Base-by-base conservation (phyloP, 2,888 invertebrate species). In the Euplexia lucipara region DNA sequence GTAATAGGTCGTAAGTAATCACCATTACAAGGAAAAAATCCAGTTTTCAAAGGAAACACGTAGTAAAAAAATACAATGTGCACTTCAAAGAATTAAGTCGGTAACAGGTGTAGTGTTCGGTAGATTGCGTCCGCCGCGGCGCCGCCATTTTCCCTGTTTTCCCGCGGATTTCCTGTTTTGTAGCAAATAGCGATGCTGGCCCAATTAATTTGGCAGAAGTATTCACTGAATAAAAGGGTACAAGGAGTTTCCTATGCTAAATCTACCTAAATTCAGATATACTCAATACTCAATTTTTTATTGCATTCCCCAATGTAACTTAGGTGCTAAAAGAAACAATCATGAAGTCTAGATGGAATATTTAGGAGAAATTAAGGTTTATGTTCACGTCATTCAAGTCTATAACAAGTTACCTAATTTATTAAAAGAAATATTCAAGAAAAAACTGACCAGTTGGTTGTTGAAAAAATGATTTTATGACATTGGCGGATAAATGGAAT, bases 21-120 rank as follows among this genome's bases (percentile, higher is more conserved):
- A 65, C 39, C 44, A 59, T 70, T 70, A 58, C 35, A 20, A 62
- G 51, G 35, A 44, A 52, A 47, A 32, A 14, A 60, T 30, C 30
- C 22, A 37, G 30, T 32, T 39, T 7, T 44, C 12, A 56, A 73
- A 56, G 34, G 48, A 58, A 72, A 52, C 51, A 72, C 35, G 49
- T 52, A 41, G 51, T 59, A 63, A 63, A 58, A 35, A 39, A 35
- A 58, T 37, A 53, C 39, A 37, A 60, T 59, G 63, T 37, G 48
- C 52, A 53, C 14, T 57, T 45, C 10, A 53, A 73, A 63, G 59
- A 74, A 74, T 69, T 75, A 64, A 57, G 59, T 75, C 35, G 14
- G 63, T 60, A 74, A 74, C 73, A 75, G 75, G 75, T 73, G 75
- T 74, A 62, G 62, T 72, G 44, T 52, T 74, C 63, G 53, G 63